Evolutionary conservation across 2,797 vertebrate genomes (phyloP).

Genomic region (Toxotes lorentzi): DNA sequence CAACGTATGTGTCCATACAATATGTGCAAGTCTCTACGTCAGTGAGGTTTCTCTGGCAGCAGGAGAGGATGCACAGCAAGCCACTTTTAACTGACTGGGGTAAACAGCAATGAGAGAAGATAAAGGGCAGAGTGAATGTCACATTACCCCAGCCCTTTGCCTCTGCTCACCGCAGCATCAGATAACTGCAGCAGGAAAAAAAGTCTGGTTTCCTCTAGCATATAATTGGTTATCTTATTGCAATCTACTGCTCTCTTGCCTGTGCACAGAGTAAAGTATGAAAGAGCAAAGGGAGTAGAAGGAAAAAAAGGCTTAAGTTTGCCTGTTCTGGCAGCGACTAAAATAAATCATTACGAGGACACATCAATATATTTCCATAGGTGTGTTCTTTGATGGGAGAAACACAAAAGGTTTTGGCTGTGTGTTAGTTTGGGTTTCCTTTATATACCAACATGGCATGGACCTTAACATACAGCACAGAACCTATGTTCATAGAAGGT

Average conservation of each 20-base stretch:
- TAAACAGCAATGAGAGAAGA: constrained; percentile 91
- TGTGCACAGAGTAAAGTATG: constrained; percentile 72
- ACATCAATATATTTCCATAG: constrained; percentile 70
- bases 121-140: constrained; percentile 88
- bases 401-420: constrained; percentile 5
- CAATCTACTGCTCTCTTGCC: constrained; percentile 85
- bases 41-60: constrained; percentile 88
- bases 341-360: constrained; percentile 78
- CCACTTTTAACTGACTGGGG: constrained; percentile 91
- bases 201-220: constrained; percentile 91
- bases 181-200: constrained; percentile 90
- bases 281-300: constrained; percentile 55
- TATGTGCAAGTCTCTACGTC: constrained; percentile 71
- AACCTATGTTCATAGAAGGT: not conserved
- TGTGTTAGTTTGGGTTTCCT: constrained; percentile 6
- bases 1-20: constrained; percentile 41
- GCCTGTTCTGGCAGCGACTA: constrained; percentile 75
- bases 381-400: constrained; percentile 46
- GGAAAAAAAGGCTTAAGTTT: constrained; percentile 69
- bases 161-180: constrained; percentile 90
- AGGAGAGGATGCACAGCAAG: constrained; percentile 87
- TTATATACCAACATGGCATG: not conserved
- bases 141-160: constrained; percentile 88
- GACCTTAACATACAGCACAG: constrained; percentile 16
- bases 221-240: constrained; percentile 92